Evolutionary conservation across 2,888 invertebrate species (phyloP), one percentile per base, ranked within the genome.

Genomic region (Philopedon plagiatum): DNA sequence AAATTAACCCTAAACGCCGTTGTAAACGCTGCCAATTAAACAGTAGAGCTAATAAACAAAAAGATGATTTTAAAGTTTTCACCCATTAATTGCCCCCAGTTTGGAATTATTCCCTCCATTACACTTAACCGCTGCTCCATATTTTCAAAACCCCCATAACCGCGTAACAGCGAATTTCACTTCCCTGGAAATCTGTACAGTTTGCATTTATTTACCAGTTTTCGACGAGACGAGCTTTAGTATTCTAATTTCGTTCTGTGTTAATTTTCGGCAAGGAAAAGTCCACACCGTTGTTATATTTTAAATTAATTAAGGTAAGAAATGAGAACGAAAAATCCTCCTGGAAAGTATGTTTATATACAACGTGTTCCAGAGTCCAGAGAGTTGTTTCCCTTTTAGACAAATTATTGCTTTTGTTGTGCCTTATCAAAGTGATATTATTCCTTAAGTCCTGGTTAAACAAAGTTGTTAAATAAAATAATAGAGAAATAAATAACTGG

Each of bases 101-200:
- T 63, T 19, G 32, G 32, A 70, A 57, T 70, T 46, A 70, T 70
- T 62, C 57, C 39, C 34, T 26, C 58, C 54, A 70, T 63, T 70
- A 63, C 56, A 49, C 70, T 46, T 15, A 62, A 69, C 49, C 67
- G 46, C 58, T 23, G 58, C 58, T 64, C 58, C 64, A 71, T 71
- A 71, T 71, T 65, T 71, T 37, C 39, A 37, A 65, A 65, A 54
- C 60, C 64, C n/a, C 26, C 56, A 37, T 64, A 57, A 57, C 70
- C 58, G 34, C 64, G n/a, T 26, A 56, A 66, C 71, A 71, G 18
- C 61, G 61, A 71, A 71, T 49, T 60, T 34, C 71, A 65, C 65
- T 71, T 66, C 44, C 41, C 65, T 60, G 32, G 18, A 32, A 54
- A 51, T 67, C 44, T n/a, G 63, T 63, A 23, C 37, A 41, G 63